A percentile compares a stretch with the other conserved stretches of the same genome.
Evolutionary conservation across 1,140 invertebrate genomes (phyloP).

Genomic region (Drosophila hydei): DNA sequence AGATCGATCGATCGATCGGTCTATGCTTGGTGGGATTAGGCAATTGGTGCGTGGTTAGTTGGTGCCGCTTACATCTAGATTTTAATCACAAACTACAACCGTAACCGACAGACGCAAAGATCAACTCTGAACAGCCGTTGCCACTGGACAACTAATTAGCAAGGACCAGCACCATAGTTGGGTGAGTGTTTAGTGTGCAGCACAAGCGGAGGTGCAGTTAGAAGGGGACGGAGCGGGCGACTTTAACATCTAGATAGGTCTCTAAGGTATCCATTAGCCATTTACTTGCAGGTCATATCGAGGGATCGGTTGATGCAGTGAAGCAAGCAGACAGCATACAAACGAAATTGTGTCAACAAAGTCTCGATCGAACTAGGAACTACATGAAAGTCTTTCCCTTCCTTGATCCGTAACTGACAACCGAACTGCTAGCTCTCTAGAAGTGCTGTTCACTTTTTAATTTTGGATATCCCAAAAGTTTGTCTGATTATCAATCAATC

Average conservation of each 20-base stretch:
- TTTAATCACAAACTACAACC: conserved; percentile 63
- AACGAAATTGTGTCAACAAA: too few relatives aligned
- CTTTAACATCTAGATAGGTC: not conserved
- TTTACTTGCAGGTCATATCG: too few relatives aligned
- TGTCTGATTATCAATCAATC: too few relatives aligned
- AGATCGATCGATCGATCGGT: not conserved
- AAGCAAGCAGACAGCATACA: too few relatives aligned
- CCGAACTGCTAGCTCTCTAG: too few relatives aligned
- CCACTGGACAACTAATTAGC: conserved; percentile 7
- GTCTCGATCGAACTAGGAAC: too few relatives aligned
- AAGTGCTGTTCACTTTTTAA: too few relatives aligned
- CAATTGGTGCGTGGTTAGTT: conserved; percentile 32
- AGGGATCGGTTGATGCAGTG: too few relatives aligned
- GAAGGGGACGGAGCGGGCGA: not conserved
- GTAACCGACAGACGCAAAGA: conserved; percentile 38
- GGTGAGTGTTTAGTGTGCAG: conserved; percentile 23
- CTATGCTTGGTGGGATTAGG: conserved; percentile 3
- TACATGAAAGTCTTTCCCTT: too few relatives aligned
- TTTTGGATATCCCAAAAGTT: too few relatives aligned
- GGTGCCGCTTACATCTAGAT: conserved; percentile 40
- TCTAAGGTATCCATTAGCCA: not conserved
- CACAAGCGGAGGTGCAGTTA: conserved; percentile 35
- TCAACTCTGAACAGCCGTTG: conserved; percentile 19
- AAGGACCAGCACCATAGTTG: conserved; percentile 42
- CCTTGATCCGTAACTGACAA: too few relatives aligned